These are phyloP conservation scores for Pungitius pungitius DNA, from an alignment of 2,113 vertebrate genomes.

Conservation along the genomic window DNA sequence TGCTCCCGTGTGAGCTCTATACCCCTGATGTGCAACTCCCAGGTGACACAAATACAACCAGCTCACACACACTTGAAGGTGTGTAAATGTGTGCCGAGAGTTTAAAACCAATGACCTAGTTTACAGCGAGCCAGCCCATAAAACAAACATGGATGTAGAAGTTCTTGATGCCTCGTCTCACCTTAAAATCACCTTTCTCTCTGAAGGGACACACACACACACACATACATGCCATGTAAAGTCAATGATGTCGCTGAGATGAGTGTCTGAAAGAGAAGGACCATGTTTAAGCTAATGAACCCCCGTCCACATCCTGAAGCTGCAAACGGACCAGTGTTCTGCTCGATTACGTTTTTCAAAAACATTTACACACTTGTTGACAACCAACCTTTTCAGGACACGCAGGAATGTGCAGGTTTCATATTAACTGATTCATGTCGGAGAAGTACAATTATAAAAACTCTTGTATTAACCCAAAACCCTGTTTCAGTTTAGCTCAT, in stretches of 20 bases:
- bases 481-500: neutral
- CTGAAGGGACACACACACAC: conserved; percentile 5
- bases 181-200: conserved; percentile 31
- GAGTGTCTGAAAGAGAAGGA: neutral
- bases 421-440: neutral
- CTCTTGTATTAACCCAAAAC: neutral
- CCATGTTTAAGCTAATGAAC: neutral
- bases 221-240: conserved; percentile 13
- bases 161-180: conserved; percentile 15
- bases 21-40: conserved; percentile 9
- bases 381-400: too few species aligned
- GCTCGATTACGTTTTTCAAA: too few species aligned
- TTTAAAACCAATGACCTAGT: conserved; percentile 55
- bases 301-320: neutral
- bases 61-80: conserved; percentile 38
- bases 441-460: neutral
- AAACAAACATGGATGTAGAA: conserved; percentile 59
- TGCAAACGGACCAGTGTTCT: too few species aligned
- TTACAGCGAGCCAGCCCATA: conserved; percentile 47
- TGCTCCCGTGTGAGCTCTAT: neutral
- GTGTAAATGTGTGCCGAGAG: conserved; percentile 46
- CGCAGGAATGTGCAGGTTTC: neutral
- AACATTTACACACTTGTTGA: too few species aligned
- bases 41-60: conserved; percentile 39
- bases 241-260: neutral